phyloP scores from a whole-genome alignment of 1,140 invertebrate species.

The Muscidifurax raptorellus region DNA sequence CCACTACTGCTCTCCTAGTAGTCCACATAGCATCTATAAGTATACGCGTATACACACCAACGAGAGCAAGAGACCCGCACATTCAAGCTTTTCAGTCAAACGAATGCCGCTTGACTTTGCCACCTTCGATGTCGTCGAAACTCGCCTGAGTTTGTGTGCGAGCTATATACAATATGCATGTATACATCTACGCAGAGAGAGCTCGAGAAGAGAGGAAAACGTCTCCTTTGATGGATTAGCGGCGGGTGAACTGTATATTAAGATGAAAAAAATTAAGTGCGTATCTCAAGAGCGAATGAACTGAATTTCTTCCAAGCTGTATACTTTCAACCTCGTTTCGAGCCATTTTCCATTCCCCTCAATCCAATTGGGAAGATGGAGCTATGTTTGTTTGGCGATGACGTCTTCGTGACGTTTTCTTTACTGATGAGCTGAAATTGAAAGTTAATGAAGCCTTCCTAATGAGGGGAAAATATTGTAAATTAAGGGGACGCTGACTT shows the following conservation, averaged over 20 bases:
- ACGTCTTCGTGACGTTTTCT: slow-evolving; percentile 2
- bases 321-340: slow-evolving; percentile 6
- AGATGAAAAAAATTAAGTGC: slow-evolving; percentile 33
- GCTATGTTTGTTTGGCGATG: not conserved
- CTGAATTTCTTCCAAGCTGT: not conserved
- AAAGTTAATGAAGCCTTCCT: slow-evolving; percentile 16
- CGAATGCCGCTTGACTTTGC: slow-evolving; percentile 19
- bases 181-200: too few relatives aligned
- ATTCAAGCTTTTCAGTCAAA: slow-evolving; percentile 24
- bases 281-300: slow-evolving; percentile 9
- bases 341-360: not conserved
- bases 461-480: slow-evolving; percentile 15
- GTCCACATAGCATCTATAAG: not conserved
- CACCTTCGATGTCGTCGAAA: not conserved
- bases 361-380: not conserved
- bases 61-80: not conserved
- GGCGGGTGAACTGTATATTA: slow-evolving; percentile 26
- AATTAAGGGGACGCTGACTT: not conserved
- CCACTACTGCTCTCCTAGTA: slow-evolving; percentile 10
- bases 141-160: not conserved
- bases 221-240: slow-evolving; percentile 34
- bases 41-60: not conserved
- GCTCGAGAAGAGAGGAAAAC: not conserved
- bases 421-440: slow-evolving; percentile 8
- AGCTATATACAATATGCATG: not conserved